Percentiles rank a stretch among this genome's conserved stretches.
These are phyloP conservation scores for Lasiurus borealis DNA, from an alignment of 2,113 vertebrate genomes.

Conservation along the genomic window DNA sequence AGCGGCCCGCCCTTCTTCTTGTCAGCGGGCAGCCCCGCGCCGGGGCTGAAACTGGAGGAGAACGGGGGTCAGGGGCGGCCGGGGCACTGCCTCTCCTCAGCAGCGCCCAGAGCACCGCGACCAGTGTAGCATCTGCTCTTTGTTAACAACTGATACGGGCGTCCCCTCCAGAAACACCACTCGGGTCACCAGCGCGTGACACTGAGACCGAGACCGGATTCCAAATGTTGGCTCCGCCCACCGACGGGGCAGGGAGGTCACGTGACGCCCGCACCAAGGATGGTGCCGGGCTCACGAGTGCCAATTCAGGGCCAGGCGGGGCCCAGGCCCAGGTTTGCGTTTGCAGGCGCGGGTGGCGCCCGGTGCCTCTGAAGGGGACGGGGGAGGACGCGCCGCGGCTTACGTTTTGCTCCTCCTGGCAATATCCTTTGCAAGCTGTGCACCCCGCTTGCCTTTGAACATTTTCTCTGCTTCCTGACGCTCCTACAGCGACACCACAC, in stretches of 20 bases:
- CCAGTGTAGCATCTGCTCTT: slow-evolving; percentile 98
- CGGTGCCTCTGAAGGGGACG: slow-evolving; percentile 92
- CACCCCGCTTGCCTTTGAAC: slow-evolving; percentile 99
- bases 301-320: slow-evolving; percentile 40
- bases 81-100: slow-evolving; percentile 88
- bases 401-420: slow-evolving; percentile 99
- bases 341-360: background rate
- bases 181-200: background rate
- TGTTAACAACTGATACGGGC: slow-evolving; percentile 96
- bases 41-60: slow-evolving; percentile 92
- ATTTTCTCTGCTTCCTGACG: slow-evolving; percentile 99
- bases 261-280: background rate
- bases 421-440: slow-evolving; percentile 99
- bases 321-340: slow-evolving; percentile 34
- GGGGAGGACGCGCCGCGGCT: slow-evolving; percentile 89
- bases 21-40: slow-evolving; percentile 92
- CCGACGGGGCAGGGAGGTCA: background rate
- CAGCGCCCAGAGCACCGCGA: slow-evolving; percentile 87
- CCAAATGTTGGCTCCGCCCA: background rate
- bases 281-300: background rate
- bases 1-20: slow-evolving; percentile 95
- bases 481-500: slow-evolving; percentile 96
- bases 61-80: slow-evolving; percentile 1
- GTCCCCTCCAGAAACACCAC: slow-evolving; percentile 93
- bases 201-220: background rate